Conservation (phyloP, 2,113 vertebrate genomes). For the Ramphastos sulfuratus region DNA sequence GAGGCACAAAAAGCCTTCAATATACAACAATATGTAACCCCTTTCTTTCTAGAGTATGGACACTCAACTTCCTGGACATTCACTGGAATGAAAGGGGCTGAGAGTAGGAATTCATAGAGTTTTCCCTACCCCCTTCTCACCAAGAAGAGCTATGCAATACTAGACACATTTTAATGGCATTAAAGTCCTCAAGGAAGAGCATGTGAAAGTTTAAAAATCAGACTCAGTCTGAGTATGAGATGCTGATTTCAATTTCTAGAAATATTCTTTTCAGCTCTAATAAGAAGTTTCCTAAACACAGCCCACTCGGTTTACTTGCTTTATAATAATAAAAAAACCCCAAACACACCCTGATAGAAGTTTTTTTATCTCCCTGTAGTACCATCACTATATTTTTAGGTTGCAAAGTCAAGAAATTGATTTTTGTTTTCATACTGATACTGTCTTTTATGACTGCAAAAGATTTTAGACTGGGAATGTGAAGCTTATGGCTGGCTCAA, state of each 20-base stretch:
- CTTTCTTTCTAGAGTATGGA: neutral
- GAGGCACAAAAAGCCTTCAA: neutral
- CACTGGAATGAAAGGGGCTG: neutral
- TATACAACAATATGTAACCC: too few species aligned
- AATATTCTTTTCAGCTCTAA: neutral
- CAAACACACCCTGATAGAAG: neutral
- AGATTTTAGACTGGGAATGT: slow-evolving; percentile 25
- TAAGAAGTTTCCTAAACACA: neutral
- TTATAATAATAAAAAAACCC: neutral
- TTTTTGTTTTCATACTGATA: neutral
- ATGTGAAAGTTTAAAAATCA: neutral
- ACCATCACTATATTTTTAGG: slow-evolving; percentile 36
- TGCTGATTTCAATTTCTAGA: neutral
- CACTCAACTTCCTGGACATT: neutral
- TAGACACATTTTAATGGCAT: neutral
- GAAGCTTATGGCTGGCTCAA: slow-evolving; percentile 37
- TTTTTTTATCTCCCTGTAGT: neutral
- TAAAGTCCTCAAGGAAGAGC: neutral
- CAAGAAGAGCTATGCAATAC: neutral
- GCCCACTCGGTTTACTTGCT: neutral
- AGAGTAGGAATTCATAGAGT: neutral
- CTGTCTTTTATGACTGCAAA: slow-evolving; percentile 39
- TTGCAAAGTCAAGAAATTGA: slow-evolving; percentile 43
- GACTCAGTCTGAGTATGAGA: neutral
- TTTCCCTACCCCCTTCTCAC: neutral